These are phyloP conservation scores for Callorhinus ursinus DNA, from an alignment of 2,113 vertebrate species.

Conservation along the genomic window DNA sequence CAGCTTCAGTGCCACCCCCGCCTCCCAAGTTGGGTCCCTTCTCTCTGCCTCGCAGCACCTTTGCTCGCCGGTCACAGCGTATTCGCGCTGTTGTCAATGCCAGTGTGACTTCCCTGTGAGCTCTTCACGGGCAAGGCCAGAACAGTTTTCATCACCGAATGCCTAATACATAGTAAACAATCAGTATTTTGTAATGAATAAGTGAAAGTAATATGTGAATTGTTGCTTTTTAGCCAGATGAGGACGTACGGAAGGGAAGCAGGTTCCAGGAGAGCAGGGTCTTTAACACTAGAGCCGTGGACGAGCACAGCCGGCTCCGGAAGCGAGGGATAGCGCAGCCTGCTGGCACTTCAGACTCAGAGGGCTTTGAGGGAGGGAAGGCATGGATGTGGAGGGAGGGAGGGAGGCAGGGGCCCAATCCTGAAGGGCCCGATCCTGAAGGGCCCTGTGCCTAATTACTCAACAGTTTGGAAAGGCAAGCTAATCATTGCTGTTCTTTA, in stretches of 20 bases:
- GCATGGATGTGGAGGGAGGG: no score
- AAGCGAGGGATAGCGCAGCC: rapidly evolving
- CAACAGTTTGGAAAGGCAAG: background rate
- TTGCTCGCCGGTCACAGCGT: background rate
- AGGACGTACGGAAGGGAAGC: background rate
- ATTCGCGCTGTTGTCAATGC: background rate
- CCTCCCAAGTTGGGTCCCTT: background rate
- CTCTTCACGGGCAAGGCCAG: background rate
- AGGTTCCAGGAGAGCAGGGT: background rate
- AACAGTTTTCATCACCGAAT: background rate
- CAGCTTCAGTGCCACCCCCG: background rate
- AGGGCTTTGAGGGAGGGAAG: background rate
- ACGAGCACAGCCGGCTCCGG: background rate
- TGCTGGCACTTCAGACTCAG: background rate
- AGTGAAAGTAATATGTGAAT: background rate
- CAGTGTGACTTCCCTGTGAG: background rate
- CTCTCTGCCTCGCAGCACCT: background rate
- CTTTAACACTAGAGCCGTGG: rapidly evolving
- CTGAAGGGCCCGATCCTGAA: rapidly evolving
- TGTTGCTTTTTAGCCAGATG: background rate
- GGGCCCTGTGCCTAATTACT: background rate
- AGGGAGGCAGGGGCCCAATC: rapidly evolving
- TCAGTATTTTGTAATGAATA: background rate
- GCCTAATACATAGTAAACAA: background rate
- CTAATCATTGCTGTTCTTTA: background rate